Percentiles rank a stretch among this genome's conserved stretches.
Evolutionary conservation across 2,888 invertebrate genomes (phyloP).

Genomic region (Rhyacophila evoluta): DNA sequence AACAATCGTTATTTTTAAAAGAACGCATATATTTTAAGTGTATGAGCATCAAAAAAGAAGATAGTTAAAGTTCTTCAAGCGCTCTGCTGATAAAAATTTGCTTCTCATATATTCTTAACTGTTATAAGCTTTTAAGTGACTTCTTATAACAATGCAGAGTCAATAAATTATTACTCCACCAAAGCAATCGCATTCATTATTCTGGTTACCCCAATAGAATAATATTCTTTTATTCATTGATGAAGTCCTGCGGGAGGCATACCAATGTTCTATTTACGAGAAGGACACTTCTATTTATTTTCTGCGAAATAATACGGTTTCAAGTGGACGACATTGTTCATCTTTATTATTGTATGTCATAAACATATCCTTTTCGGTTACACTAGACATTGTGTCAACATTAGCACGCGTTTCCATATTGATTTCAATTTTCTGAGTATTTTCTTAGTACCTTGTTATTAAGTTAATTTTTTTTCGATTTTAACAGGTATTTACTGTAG

Average conservation of each 20-base stretch:
- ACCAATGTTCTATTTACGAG: not conserved
- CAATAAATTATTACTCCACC: conserved; percentile 34
- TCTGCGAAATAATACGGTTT: conserved; percentile 47
- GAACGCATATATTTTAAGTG: no score
- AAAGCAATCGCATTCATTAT: conserved; percentile 46
- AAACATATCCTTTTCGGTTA: conserved; percentile 40
- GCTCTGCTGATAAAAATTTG: not conserved
- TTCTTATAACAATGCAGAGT: conserved; percentile 37
- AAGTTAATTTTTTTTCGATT: not conserved
- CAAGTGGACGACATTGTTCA: conserved; percentile 47
- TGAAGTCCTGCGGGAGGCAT: conserved; percentile 26
- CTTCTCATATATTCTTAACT: not conserved
- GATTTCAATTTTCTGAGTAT: conserved; percentile 28
- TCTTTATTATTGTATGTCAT: conserved; percentile 41
- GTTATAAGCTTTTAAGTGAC: conserved; percentile 44
- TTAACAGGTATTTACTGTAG: no score
- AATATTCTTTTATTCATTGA: conserved; percentile 45
- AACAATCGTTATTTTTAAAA: no score
- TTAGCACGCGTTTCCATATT: conserved; percentile 50
- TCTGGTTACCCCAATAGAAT: conserved; percentile 30
- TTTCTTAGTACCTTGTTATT: not conserved
- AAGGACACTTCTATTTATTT: conserved; percentile 37
- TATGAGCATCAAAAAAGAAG: no score
- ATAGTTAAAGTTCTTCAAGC: no score
- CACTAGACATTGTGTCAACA: conserved; percentile 42